phyloP scores from a whole-genome alignment of 2,888 invertebrate species.

The Calliphora vomitoria region DNA sequence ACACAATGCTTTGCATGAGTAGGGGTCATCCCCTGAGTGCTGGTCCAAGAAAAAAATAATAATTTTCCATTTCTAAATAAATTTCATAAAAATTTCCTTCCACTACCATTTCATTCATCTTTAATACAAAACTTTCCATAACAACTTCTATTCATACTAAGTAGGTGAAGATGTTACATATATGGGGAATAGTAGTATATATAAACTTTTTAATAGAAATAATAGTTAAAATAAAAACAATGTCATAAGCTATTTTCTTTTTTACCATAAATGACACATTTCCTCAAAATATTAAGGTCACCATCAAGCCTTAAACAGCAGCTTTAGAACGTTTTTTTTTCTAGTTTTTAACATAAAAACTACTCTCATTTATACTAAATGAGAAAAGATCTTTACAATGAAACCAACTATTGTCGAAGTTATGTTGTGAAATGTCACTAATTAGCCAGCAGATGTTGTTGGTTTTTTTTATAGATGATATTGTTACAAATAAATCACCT shows the following conservation, averaged over 20 bases:
- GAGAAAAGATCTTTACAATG: background rate
- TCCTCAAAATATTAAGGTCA: conserved; percentile 61
- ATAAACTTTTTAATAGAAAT: conserved; percentile 14
- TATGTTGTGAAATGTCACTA: conserved; percentile 62
- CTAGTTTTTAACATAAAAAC: background rate
- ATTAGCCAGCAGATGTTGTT: conserved; percentile 55
- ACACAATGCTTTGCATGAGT: too few species aligned
- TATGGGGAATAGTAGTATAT: background rate
- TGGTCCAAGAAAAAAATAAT: too few species aligned
- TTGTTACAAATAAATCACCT: conserved; percentile 59
- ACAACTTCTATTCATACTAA: conserved; percentile 32
- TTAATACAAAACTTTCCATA: conserved; percentile 30
- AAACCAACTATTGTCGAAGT: background rate
- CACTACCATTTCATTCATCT: background rate
- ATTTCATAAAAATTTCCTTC: too few species aligned
- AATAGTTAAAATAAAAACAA: conserved; percentile 8
- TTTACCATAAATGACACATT: conserved; percentile 50
- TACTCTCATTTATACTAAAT: conserved; percentile 30
- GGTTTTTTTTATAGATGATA: conserved; percentile 38
- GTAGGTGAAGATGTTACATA: conserved; percentile 31
- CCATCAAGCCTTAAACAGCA: conserved; percentile 21
- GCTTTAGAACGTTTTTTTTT: background rate
- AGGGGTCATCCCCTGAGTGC: too few species aligned
- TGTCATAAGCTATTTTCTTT: conserved; percentile 39
- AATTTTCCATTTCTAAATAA: background rate